phyloP scores from a whole-genome alignment of 1,140 invertebrate genomes.

The Heliothis subflexa region DNA sequence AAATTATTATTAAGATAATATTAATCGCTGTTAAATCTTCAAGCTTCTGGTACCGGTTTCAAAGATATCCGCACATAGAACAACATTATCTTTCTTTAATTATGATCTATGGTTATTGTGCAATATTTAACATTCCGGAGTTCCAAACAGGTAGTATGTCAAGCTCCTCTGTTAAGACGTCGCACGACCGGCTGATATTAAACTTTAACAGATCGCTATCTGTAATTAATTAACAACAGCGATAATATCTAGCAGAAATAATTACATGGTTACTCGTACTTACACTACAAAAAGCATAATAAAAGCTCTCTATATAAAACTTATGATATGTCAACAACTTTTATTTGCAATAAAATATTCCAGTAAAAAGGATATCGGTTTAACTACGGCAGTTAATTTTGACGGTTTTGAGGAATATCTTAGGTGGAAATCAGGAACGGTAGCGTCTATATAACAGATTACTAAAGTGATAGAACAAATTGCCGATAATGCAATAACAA shows the following conservation, averaged over 20 bases:
- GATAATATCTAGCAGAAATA: conserved; percentile 44
- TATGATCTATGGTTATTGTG: conserved; percentile 39
- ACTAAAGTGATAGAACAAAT: conserved; percentile 47
- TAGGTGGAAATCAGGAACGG: conserved; percentile 37
- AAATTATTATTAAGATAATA: conserved; percentile 43
- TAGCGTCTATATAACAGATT: conserved; percentile 16
- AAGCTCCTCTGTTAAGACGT: conserved; percentile 23
- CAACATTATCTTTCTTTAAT: conserved; percentile 42
- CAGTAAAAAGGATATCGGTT: conserved; percentile 48
- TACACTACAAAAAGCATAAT: conserved; percentile 37
- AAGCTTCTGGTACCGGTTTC: conserved; percentile 37
- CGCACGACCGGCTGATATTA: conserved; percentile 1
- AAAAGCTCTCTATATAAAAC: conserved; percentile 43
- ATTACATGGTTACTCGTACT: conserved; percentile 38
- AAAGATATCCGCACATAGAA: conserved; percentile 40
- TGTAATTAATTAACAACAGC: conserved; percentile 52
- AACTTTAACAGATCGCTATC: conserved; percentile 43
- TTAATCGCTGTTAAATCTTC: conserved; percentile 31
- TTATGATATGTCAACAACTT: conserved; percentile 50
- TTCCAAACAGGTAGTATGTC: conserved; percentile 40
- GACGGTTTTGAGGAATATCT: conserved; percentile 47
- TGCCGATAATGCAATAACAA: conserved; percentile 55
- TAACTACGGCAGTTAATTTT: conserved; percentile 45
- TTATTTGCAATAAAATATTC: conserved; percentile 49
- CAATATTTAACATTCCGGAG: conserved; percentile 46